A percentile compares a stretch with the other conserved stretches of the same genome.
phyloP scores from a whole-genome alignment of 2,888 invertebrate species.

The Calephelis perditalis region DNA sequence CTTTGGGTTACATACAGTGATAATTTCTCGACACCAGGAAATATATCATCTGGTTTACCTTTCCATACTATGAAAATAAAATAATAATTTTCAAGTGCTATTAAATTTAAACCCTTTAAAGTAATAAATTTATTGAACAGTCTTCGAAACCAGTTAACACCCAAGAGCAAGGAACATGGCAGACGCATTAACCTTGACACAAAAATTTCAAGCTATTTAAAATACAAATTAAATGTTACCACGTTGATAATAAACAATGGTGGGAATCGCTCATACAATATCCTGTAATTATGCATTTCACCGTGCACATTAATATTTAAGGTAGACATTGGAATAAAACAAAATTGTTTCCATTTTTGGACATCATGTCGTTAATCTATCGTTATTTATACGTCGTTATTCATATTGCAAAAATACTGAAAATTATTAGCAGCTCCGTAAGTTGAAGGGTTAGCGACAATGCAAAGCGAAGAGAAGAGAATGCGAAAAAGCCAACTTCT shows the following conservation, averaged over 20 bases:
- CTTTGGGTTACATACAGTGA: no score
- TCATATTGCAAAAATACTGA: no score
- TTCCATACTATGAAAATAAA: no score
- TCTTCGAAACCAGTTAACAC: not conserved
- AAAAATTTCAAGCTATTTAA: conserved; percentile 11
- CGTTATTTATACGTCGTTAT: no score
- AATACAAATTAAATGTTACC: conserved; percentile 10
- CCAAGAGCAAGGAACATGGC: not conserved
- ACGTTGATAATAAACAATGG: conserved; percentile 5
- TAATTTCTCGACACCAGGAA: no score
- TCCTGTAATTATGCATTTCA: conserved; percentile 12
- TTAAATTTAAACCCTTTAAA: not conserved
- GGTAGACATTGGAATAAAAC: conserved; percentile 2
- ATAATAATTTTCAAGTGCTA: no score
- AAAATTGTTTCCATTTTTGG: conserved; percentile 9
- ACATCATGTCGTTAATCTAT: not conserved
- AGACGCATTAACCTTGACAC: conserved; percentile 5
- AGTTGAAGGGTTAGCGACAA: no score
- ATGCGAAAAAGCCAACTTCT: no score
- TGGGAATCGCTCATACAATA: conserved; percentile 5
- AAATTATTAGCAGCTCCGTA: no score
- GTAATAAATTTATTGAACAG: conserved; percentile 1
- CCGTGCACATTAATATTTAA: conserved; percentile 9
- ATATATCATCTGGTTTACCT: no score
- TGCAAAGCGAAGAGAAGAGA: no score